Evolutionary conservation across 1,140 invertebrate genomes (phyloP).

Genomic region (Halictus rubicundus): DNA sequence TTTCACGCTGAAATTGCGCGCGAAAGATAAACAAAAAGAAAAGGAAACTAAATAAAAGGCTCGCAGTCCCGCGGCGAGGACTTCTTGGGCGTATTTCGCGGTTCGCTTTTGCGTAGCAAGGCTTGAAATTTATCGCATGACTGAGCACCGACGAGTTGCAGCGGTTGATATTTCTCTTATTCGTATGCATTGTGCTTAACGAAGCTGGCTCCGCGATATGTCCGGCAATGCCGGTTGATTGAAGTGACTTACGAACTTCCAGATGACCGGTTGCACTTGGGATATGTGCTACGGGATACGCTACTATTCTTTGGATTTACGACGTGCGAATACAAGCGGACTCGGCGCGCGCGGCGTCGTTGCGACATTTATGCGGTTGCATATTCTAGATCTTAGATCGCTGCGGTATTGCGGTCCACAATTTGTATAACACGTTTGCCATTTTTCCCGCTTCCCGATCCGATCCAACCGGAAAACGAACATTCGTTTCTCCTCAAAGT

Average conservation of each 20-base stretch:
- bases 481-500: too few relatives aligned
- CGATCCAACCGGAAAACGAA: too few relatives aligned
- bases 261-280: constrained; percentile 42
- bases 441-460: not conserved
- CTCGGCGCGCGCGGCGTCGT: constrained; percentile 17
- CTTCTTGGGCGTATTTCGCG: constrained; percentile 3
- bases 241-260: constrained; percentile 49
- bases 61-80: not conserved
- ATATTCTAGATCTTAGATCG: constrained; percentile 44
- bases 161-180: constrained; percentile 46
- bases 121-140: constrained; percentile 41
- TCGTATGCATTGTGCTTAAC: constrained; percentile 45
- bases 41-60: too few relatives aligned
- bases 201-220: constrained; percentile 42
- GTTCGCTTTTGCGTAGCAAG: constrained; percentile 14
- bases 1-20: not conserved
- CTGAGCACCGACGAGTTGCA: constrained; percentile 20
- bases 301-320: constrained; percentile 48
- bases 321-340: constrained; percentile 34
- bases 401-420: constrained; percentile 19
- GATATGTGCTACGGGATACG: constrained; percentile 19
- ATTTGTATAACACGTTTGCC: constrained; percentile 43
- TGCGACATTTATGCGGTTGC: constrained; percentile 45
- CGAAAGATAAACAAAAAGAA: not conserved
- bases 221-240: constrained; percentile 41